These are phyloP conservation scores for Zaprionus taronus DNA, from an alignment of 1,140 invertebrate species.

Conservation along the genomic window DNA sequence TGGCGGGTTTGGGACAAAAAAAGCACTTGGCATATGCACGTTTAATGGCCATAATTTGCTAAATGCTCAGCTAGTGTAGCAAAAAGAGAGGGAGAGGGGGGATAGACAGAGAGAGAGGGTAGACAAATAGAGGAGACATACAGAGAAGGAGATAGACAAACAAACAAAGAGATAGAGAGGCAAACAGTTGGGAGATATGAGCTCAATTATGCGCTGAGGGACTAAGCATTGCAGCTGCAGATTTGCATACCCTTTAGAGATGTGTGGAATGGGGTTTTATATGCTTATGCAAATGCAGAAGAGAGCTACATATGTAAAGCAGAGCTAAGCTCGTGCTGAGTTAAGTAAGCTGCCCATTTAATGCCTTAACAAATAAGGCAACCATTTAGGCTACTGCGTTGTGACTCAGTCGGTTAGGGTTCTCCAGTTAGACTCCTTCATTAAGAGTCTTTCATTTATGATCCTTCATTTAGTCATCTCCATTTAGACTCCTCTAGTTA, in stretches of 20 bases:
- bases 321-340: background rate
- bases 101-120: background rate
- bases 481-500: too few relatives aligned
- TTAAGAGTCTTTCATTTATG: too few relatives aligned
- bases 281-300: background rate
- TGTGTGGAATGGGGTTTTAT: background rate
- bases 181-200: background rate
- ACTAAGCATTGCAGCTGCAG: background rate
- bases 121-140: background rate
- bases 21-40: conserved; percentile 33
- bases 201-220: conserved; percentile 10
- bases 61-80: conserved; percentile 44
- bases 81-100: background rate
- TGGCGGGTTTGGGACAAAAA: background rate
- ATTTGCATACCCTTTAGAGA: background rate
- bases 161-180: background rate
- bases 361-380: background rate
- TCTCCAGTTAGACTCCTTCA: too few relatives aligned
- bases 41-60: conserved; percentile 67
- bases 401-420: too few relatives aligned
- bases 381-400: background rate
- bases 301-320: background rate
- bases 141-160: background rate
- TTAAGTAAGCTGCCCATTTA: background rate
- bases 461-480: too few relatives aligned